Percentiles rank a stretch among this genome's conserved stretches.
Conservation (phyloP, 2,113 vertebrate species). For the Lamprologus tigripictilis region DNA sequence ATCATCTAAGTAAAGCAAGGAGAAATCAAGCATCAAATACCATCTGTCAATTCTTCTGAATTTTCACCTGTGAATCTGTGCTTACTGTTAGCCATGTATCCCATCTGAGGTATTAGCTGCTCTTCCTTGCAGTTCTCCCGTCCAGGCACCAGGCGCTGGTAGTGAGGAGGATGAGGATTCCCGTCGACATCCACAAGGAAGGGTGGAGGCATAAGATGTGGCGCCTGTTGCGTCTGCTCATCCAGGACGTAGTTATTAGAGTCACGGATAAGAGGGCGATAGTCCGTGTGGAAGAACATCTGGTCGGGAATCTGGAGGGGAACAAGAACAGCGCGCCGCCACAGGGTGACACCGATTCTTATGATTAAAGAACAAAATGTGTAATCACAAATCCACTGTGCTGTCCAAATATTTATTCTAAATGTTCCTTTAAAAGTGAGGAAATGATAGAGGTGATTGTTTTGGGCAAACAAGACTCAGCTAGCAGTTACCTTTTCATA, state of each 20-base stretch:
- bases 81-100: conserved; percentile 94
- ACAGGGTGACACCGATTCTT: background rate
- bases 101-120: conserved; percentile 93
- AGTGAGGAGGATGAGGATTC: conserved; percentile 89
- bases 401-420: background rate
- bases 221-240: conserved; percentile 98
- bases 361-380: background rate
- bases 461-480: background rate
- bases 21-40: background rate
- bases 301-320: conserved; percentile 89
- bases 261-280: conserved; percentile 94
- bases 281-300: conserved; percentile 99
- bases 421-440: background rate
- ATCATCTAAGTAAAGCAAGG: conserved; percentile 75
- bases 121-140: conserved; percentile 96
- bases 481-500: conserved; percentile 83
- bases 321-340: background rate
- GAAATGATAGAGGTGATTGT: background rate
- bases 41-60: background rate
- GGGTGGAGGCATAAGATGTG: conserved; percentile 96
- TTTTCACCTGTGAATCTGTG: background rate
- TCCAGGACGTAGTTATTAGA: conserved; percentile 96
- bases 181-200: conserved; percentile 97
- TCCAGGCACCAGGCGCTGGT: conserved; percentile 92
- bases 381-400: background rate